Evolutionary conservation across 2,888 invertebrate genomes (phyloP).

Genomic region (Acleris sparsana): DNA sequence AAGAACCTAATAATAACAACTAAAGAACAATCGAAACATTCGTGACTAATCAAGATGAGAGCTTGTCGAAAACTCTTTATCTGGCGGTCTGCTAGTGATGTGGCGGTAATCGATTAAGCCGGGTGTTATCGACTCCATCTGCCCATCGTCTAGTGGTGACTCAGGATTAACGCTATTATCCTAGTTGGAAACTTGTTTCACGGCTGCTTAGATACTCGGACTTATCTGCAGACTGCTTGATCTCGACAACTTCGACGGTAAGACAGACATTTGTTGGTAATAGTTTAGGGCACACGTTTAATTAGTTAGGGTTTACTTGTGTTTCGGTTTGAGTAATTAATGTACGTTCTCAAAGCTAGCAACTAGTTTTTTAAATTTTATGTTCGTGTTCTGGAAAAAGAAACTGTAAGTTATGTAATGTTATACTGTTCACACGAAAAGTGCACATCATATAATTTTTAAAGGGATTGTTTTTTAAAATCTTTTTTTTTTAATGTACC

Average conservation of each 20-base stretch:
- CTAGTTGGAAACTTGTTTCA: constrained; percentile 60
- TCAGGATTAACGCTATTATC: constrained; percentile 71
- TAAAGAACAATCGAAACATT: constrained; percentile 6
- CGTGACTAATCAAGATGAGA: constrained; percentile 31
- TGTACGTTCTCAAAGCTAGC: background rate
- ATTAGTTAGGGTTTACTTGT: background rate
- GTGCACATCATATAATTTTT: too few species aligned
- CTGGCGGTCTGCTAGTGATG: constrained; percentile 23
- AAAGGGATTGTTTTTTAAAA: too few species aligned
- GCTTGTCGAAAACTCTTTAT: constrained; percentile 34
- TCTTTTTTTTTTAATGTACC: too few species aligned
- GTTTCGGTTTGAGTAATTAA: background rate
- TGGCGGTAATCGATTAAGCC: constrained; percentile 62
- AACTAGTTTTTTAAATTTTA: too few species aligned
- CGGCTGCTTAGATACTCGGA: constrained; percentile 55
- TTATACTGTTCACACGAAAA: too few species aligned
- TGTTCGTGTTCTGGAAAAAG: too few species aligned
- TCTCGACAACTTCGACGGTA: constrained; percentile 25
- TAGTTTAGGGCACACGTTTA: constrained; percentile 4
- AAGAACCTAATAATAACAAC: background rate
- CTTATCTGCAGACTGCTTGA: constrained; percentile 32
- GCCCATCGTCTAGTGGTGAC: constrained; percentile 56
- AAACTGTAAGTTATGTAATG: too few species aligned
- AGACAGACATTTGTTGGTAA: constrained; percentile 29
- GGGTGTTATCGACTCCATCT: constrained; percentile 65